Percentiles rank a stretch among this genome's conserved stretches.
Conservation (phyloP, 2,113 vertebrate species). For the Vulpes lagopus region DNA sequence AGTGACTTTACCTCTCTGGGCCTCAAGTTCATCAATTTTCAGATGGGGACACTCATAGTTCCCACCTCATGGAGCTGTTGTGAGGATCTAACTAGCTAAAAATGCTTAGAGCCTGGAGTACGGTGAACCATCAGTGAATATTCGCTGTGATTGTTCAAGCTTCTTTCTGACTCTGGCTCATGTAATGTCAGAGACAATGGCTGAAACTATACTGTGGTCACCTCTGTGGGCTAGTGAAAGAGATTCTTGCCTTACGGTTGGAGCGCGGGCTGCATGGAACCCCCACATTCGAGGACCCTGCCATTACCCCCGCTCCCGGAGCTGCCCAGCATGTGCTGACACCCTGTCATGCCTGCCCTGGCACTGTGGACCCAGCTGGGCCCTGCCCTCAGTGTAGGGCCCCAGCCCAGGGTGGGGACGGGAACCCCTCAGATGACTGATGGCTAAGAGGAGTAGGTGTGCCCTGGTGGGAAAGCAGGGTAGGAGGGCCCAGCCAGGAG, state of each 20-base stretch:
- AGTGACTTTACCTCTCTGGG: neutral
- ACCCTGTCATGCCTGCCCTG: neutral
- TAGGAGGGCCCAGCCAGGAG: neutral
- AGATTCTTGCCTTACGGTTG: neutral
- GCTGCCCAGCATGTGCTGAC: neutral
- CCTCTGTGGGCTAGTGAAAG: neutral
- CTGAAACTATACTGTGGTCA: neutral
- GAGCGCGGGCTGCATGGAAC: rapidly evolving
- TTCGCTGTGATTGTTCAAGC: neutral
- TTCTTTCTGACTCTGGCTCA: neutral
- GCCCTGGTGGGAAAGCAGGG: neutral
- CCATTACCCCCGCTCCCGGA: rapidly evolving
- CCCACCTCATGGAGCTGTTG: neutral
- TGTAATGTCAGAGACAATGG: neutral
- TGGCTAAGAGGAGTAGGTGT: neutral
- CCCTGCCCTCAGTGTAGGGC: neutral
- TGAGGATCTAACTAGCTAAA: neutral
- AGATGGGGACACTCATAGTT: neutral
- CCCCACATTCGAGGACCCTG: neutral
- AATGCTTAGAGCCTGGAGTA: neutral
- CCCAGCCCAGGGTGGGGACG: neutral
- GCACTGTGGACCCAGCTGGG: neutral
- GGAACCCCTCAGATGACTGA: neutral
- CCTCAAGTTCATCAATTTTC: neutral
- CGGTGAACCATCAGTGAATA: neutral